Evolutionary conservation across 2,797 vertebrate species (phyloP), one percentile per base, ranked within the genome.

Genomic region (Liparis tanakae): DNA sequence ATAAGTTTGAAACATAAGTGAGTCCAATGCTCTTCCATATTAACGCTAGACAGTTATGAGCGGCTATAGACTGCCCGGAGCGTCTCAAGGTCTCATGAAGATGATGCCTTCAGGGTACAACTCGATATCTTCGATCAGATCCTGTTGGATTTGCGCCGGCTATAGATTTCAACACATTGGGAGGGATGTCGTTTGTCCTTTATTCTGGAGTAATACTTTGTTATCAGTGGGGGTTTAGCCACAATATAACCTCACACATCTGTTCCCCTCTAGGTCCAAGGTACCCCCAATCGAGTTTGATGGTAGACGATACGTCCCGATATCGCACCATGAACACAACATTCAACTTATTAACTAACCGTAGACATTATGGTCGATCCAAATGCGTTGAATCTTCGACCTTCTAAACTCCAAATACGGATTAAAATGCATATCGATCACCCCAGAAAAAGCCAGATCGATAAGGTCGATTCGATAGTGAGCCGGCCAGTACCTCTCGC

Each of bases 21-120:
- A 51, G 62, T 51, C 36, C 4, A 13, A 14, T 20, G 18, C 5
- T 37, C 18, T 58, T 65, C 20, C 58, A 46, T 2, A 55, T 46
- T 44, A 60, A 50, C 63, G 30, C 22, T 10, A 60, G 56, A 62
- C 53, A 50, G 1, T 60, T 68, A 60, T 65, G 41, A 57, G 56
- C 51, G 62, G 61, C 67, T 51, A 54, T 70, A 69, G 37, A 34
- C 15, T 59, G 14, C 43, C 65, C 10, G 55, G 43, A 68, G 46
- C 10, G 67, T 53, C 36, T 72, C 57, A 69, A 44, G 39, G 67
- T 76, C 37, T 10, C 12, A 22, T 14, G 9, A 60, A 55, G 67
- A 76, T 68, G 67, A 76, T 68, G 20, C 66, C 66, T 56, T 68
- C 67, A 53, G 59, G 53, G n/a, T 34, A 33, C 15, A 43, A 13